Evolutionary conservation across 2,797 vertebrate genomes (phyloP), one percentile per base, ranked within the genome.

Genomic region (Trachops cirrhosus): DNA sequence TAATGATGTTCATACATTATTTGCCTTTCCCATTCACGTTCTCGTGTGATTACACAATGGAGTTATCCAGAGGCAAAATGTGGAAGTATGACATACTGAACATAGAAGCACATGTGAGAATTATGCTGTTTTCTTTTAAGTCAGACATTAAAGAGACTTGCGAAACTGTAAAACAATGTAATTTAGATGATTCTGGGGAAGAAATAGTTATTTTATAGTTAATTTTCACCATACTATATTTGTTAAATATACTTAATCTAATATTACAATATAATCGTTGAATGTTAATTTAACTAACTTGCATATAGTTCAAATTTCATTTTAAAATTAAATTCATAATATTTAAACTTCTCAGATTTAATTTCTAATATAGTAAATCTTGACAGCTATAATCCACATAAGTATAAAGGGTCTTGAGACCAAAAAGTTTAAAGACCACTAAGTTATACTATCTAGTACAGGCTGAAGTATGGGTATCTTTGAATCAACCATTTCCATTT

Each of bases 11-110:
- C 86, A 85, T 29, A 73, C 24, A 90, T 34, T 62, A 74, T 52
- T 75, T 73, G 75, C 54, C 39, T 41, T 57, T 78, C 74, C 14
- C 64, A 34, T 86, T 48, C 64, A 34, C 29, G 46, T 74, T 73
- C 14, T 73, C 32, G 18, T 41, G n/a, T 67, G 22, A 82, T 9
- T 41, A 1, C 52, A 91, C 1, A 88, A n/a, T 54, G 74, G 59
- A 82, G 48, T 92, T 83, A 92, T 71, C 26, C 26, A 94, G 41
- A 89, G 24, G 70, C 70, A 96, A 92, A 50, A 94, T 39, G 14
- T 62, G 16, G 39, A 68, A 85, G 46, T 26, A 41, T 14, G 82
- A 87, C 19, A 73, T 67, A 86, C 0, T 91, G 39, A 84, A 83
- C 15, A 86, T 4, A 71, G 48, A 94, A 95, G 32, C 29, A 94